Base-by-base conservation (phyloP, 2,113 vertebrate species). In the Labeo rohita region DNA sequence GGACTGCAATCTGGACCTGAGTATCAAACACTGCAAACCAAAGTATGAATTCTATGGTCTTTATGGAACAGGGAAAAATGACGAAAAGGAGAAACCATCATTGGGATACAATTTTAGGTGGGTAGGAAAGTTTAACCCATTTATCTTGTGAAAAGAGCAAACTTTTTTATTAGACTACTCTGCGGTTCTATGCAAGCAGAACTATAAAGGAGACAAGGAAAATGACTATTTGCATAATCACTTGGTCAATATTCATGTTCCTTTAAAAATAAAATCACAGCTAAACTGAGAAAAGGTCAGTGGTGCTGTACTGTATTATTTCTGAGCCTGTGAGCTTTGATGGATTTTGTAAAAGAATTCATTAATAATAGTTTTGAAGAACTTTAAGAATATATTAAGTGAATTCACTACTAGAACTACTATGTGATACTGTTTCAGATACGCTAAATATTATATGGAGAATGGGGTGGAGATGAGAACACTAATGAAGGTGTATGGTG, bases 41-140 rank as follows among this genome's bases (percentile, higher is more conserved):
- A 3, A 91, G 65, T 99, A 99, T 59, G 82, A 90, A 80, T 99
- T 99, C 89, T 96, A 98, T 0, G 96, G 97, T 18, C 95, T 99
- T 4, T 97, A 99, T 6, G 95, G 95, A 1, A 96, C 94, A 4
- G 93, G 95, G 2, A 89, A 47, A 75, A 74, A 90, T 4, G 96
- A 96, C 10, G 93, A 93, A 0, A 73, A 3, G 18, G 47, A 68
- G 0, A 68, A 73, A 72, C 90, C 97, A 12, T 98, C 98, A 16
- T 91, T 94, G 0, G 97, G 98, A 50, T 99, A 98, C 93, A 99
- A 99, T 88, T 99, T 99, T 93, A 98, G 98, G 98, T 98, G 56
- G 39, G 84, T 56, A 13, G 34, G n/a, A 81, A 23, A 11, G 2
- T 36, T 5, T 11, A 45, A n/a, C 18, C 36, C 4, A 9, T 18